phyloP scores from a whole-genome alignment of 1,140 invertebrate genomes.

The Trypoxylus dichotomus region DNA sequence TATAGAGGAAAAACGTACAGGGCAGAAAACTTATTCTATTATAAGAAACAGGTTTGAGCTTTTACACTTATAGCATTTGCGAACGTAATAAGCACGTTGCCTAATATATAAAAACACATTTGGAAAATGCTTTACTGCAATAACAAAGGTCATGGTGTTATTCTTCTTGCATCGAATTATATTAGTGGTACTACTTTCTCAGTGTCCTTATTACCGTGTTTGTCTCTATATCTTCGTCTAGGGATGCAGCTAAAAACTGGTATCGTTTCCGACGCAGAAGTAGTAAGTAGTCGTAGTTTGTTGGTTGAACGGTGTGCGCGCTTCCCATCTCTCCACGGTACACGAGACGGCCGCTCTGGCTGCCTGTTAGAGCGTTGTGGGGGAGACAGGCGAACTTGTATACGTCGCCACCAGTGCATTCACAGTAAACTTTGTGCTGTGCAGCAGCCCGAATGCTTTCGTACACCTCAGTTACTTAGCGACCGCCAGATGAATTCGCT shows the following conservation, averaged over 20 bases:
- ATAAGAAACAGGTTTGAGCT: no score
- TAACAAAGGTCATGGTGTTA: no score
- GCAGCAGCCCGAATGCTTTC: constrained; percentile 14
- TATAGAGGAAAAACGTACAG: no score
- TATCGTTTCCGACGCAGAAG: not conserved
- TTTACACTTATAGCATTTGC: no score
- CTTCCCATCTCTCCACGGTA: constrained; percentile 8
- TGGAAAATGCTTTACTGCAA: no score
- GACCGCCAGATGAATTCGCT: constrained; percentile 10
- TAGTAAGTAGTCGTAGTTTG: not conserved
- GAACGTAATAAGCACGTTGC: no score
- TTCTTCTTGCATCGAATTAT: no score
- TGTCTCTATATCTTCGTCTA: not conserved
- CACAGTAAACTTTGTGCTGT: constrained; percentile 16
- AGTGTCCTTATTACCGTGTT: no score
- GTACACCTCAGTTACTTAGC: not conserved
- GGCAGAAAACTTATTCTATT: no score
- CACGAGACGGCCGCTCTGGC: constrained; percentile 8
- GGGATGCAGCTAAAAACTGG: not conserved
- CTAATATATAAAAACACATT: no score
- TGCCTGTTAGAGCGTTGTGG: constrained; percentile 19
- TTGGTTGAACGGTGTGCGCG: not conserved
- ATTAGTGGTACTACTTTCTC: no score
- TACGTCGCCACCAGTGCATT: constrained; percentile 11
- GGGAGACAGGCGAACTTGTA: constrained; percentile 10